These are phyloP conservation scores for Zoanthus gigantus DNA, from an alignment of 92 coral and sea anemone genomes.

Conservation along the genomic window DNA sequence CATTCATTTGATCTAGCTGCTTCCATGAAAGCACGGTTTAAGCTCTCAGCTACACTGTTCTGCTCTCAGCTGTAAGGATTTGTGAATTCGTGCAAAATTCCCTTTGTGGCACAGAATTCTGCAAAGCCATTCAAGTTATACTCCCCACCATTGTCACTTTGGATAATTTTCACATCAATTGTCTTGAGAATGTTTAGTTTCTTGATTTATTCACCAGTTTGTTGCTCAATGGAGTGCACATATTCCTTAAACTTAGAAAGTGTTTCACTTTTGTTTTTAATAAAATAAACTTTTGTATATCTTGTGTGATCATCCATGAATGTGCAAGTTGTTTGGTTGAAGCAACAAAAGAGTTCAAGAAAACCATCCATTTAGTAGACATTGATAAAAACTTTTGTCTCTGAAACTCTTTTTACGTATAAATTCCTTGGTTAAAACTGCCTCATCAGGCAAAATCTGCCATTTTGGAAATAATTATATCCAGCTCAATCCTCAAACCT, in stretches of 20 bases:
- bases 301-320: slow-evolving; percentile 76
- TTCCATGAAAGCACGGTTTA: slow-evolving; percentile 71
- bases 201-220: slow-evolving; percentile 4
- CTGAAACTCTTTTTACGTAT: no score
- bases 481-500: no score
- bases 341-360: no score
- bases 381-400: no score
- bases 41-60: slow-evolving; percentile 65
- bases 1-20: slow-evolving; percentile 70
- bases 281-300: slow-evolving; percentile 64
- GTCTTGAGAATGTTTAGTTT: slow-evolving; percentile 16
- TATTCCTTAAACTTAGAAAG: slow-evolving; percentile 69
- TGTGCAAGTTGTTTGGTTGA: slow-evolving; percentile 5
- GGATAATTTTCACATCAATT: slow-evolving; percentile 25
- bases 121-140: slow-evolving; percentile 44
- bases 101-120: slow-evolving; percentile 48
- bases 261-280: slow-evolving; percentile 70
- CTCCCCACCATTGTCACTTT: slow-evolving; percentile 20
- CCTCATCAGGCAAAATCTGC: no score
- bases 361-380: no score
- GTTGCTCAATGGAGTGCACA: slow-evolving; percentile 44
- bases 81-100: no score
- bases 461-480: no score
- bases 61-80: slow-evolving; percentile 74
- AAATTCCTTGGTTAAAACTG: no score